Evolutionary conservation across 2,797 vertebrate species (phyloP).

Genomic region (Sebastes matsubarae): DNA sequence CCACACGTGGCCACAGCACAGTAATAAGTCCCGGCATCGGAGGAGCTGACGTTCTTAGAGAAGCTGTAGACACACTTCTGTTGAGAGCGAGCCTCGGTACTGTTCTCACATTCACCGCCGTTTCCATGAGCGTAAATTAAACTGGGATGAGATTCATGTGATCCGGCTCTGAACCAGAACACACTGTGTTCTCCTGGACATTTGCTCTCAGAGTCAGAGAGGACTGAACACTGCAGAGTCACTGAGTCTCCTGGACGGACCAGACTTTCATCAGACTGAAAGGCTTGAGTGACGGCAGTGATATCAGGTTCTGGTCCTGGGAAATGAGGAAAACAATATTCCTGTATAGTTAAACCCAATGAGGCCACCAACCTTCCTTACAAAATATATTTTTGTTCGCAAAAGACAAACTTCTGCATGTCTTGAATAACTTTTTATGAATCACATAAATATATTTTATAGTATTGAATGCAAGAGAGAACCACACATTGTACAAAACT

Average conservation of each 20-base stretch:
- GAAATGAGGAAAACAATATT: not conserved
- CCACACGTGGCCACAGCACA: too few species aligned
- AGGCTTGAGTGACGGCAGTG: not conserved
- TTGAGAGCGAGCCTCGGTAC: not conserved
- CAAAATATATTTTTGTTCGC: not conserved
- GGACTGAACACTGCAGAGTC: not conserved
- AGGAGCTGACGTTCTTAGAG: constrained; percentile 10
- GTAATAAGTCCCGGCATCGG: too few species aligned
- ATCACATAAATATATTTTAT: not conserved
- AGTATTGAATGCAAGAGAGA: not conserved
- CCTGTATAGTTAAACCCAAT: not conserved
- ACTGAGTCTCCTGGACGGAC: constrained; percentile 2
- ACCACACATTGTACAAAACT: not conserved
- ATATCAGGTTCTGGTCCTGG: constrained; percentile 13
- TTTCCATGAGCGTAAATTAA: constrained; percentile 13
- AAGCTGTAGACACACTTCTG: constrained; percentile 40
- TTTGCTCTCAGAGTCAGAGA: too few species aligned
- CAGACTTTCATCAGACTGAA: not conserved
- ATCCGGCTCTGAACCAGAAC: constrained; percentile 42
- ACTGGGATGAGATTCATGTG: not conserved
- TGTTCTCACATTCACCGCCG: constrained; percentile 12
- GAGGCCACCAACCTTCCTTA: not conserved
- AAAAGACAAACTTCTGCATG: not conserved
- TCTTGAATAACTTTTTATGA: not conserved
- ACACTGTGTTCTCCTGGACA: not conserved